Conservation (phyloP, 2,888 invertebrate species). For the Trachelus stipa region DNA sequence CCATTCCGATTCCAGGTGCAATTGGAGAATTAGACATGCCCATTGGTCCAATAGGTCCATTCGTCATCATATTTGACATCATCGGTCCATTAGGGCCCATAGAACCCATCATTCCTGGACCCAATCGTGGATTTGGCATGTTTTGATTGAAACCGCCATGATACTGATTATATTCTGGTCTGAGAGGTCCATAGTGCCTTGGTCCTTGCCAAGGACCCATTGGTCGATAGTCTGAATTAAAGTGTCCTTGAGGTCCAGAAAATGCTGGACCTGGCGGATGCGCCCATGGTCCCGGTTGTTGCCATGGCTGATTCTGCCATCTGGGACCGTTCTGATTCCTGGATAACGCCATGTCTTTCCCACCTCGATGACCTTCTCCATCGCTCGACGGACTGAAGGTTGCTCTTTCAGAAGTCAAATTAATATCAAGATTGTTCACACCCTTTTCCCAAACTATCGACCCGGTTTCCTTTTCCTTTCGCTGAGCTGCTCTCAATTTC, state of each 20-base stretch:
- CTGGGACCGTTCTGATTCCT: constrained; percentile 55
- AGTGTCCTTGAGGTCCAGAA: constrained; percentile 46
- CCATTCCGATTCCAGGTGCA: constrained; percentile 31
- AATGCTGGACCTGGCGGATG: constrained; percentile 58
- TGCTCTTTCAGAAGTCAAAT: constrained; percentile 39
- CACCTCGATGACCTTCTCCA: constrained; percentile 64
- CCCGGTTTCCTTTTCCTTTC: constrained; percentile 76
- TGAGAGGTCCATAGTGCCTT: constrained; percentile 58
- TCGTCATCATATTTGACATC: constrained; percentile 45
- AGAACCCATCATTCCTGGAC: constrained; percentile 50
- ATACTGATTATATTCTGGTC: constrained; percentile 52
- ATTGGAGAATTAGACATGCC: constrained; percentile 37
- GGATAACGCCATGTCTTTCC: constrained; percentile 59
- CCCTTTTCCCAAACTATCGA: constrained; percentile 57
- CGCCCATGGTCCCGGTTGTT: constrained; percentile 54
- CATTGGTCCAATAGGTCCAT: constrained; percentile 51
- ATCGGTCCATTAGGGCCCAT: constrained; percentile 46
- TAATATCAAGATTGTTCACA: constrained; percentile 39
- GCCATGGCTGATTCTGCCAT: constrained; percentile 60
- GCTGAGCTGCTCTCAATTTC: constrained; percentile 81
- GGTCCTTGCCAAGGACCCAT: constrained; percentile 63
- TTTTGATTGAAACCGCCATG: constrained; percentile 46
- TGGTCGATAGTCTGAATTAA: constrained; percentile 54
- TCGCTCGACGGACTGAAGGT: constrained; percentile 56
- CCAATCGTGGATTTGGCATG: constrained; percentile 50